Evolutionary conservation across 2,797 vertebrate species (phyloP), one percentile per base, ranked within the genome.

Genomic region (Synaphobranchus kaupii): DNA sequence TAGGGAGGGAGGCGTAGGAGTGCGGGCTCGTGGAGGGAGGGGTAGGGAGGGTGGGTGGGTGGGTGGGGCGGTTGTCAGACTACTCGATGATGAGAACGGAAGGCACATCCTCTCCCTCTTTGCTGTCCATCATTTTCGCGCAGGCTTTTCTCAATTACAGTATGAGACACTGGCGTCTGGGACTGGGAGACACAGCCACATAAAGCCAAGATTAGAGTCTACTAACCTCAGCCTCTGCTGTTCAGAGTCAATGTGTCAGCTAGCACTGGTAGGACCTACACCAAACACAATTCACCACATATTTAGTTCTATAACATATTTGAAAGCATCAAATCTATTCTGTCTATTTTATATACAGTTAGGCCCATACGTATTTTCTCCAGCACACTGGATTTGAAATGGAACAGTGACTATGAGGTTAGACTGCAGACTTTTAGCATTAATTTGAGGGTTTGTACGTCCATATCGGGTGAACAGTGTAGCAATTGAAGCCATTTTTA

Each of bases 131-230:
- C 47, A 50, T 81, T 81, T 28, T 25, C 78, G 47, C 78, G n/a
- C 47, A 68, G 34, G 22, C 78, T 22, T 50, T 81, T 81, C 78
- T 81, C 78, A 50, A 81, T 50, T 81, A 50, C 78, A n/a, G 8
- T 50, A n/a, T 15, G 47, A 81, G 78, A 81, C 73, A 78, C 34
- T 0, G 73, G 73, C 28, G 7, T 78, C 34, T 78, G 34, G 34
- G 31, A 28, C 4, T 44, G 73, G 34, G 10, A 78, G 73, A 78
- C 78, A 81, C 78, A 81, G 78, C 20, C 78, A 12, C 78, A 81
- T 39, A 50, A 50, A 81, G 78, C 20, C 22, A 50, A 81, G 78
- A 50, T 81, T 81, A 50, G 44, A 48, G 50, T 81, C 47, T 25
- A 25, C 44, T 50, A 28, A 12, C 78, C 47, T 50, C 0, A 34